Evolutionary conservation across 2,113 vertebrate species (phyloP).

Genomic region (Callocephalon fimbriatum): DNA sequence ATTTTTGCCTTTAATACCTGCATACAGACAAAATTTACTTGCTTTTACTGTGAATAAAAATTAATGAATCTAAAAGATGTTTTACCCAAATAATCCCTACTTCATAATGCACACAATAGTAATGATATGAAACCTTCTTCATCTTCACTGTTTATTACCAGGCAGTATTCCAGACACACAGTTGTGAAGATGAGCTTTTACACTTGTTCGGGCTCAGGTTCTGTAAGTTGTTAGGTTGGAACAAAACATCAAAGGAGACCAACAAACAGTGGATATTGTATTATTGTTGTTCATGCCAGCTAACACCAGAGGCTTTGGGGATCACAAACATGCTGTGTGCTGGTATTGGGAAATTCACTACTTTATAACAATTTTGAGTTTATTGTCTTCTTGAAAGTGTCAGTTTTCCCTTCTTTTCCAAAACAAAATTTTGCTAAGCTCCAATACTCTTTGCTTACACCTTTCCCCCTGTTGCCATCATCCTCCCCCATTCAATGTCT

Average conservation of each 20-base stretch:
- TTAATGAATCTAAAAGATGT: not conserved
- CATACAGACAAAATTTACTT: not conserved
- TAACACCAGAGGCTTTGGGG: not conserved
- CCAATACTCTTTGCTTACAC: not conserved
- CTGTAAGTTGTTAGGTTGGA: not conserved
- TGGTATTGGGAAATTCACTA: not conserved
- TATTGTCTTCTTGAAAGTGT: not conserved
- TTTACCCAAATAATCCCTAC: not conserved
- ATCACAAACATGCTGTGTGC: not conserved
- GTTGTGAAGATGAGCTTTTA: not conserved
- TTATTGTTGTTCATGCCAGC: not conserved
- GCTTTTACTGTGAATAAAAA: not conserved
- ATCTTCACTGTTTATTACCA: not conserved
- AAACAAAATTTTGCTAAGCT: not conserved
- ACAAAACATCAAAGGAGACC: not conserved
- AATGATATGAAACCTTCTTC: fast-evolving
- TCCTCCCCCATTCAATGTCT: not conserved
- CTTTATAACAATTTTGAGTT: not conserved
- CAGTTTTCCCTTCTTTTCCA: not conserved
- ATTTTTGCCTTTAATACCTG: not conserved
- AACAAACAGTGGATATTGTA: not conserved
- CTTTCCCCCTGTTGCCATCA: not conserved
- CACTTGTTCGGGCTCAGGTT: not conserved
- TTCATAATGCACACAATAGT: not conserved
- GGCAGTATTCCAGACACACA: not conserved